Base-by-base conservation (phyloP, 2,888 invertebrate genomes). In the Copidosoma aretas region DNA sequence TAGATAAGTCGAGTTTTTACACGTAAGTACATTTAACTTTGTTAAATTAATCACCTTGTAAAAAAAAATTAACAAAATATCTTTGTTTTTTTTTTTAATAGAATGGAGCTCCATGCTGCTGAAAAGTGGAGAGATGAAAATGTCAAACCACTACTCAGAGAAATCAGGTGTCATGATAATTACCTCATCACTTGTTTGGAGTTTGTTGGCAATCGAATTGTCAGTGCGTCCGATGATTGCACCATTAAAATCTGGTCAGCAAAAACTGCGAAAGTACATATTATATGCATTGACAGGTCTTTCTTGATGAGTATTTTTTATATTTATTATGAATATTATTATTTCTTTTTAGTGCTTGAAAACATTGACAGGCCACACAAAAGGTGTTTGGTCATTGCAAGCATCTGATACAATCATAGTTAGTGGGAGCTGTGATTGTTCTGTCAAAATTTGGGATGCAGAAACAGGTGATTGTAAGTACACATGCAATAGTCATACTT, bases 361-460 rank as follows among this genome's bases (percentile, higher is more conserved):
- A 72, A 98, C 97, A 0, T 86, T 99, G 75, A 91, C 93, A 60
- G 99, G 99, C 1, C 99, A 99, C 84, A 96, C 97, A 0, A 99
- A 99, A 21, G 99, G 99, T 10, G 99, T 99, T 63, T 99, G 99
- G 99, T 97, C 98, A 0, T 97, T 97, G 0, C 98, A 99, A 85
- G 96, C 99, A 95, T 90, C 94, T 0, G 93, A 93, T 1, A 92
- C 91, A 79, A 91, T 92, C 19, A 94, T 98, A 63, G 94, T 97
- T 77, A 94, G 94, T 79, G 98, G 98, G 22, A 97, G 97, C 76
- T 98, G 98, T 0, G 98, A 98, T 85, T 90, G 98, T 71, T 97
- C 98, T 0, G 88, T 98, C 14, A 95, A 97, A 83, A 96, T 99
- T 2, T 99, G 99, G 99, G 93, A 97, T 83, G 94, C 96, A 52